Base-by-base conservation (phyloP, 2,888 invertebrate genomes). In the Perizoma affinitatum region DNA sequence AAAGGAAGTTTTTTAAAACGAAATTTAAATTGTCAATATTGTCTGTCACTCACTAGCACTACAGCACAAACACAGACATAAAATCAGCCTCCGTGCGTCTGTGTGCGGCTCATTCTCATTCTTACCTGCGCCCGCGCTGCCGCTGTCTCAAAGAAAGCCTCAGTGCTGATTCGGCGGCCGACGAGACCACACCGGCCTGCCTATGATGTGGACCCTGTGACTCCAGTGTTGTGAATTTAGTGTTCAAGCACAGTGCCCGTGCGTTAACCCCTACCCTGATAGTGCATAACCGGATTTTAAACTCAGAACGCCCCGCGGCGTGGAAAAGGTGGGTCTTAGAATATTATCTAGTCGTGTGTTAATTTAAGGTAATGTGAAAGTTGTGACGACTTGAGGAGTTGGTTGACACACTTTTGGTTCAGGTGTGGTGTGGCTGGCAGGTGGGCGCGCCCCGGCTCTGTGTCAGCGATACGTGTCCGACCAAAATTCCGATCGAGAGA, bases 301-400 rank as follows among this genome's bases (percentile, higher is more conserved):
- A 79, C 79, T 79, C 79, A 78, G 82, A 83, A 84, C 88, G 86
- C 84, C 84, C 83, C 82, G 83, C 80, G 85, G 86, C 84, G 83
- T 83, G 76, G 73, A 83, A 80, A 86, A 90, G 90, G 90, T 90
- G 80, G 78, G 86, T 85, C 47, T 62, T 54, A 50, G 51, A 22
- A 69, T 71, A 72, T 76, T 76, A 76, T 76, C 79, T 80, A 76
- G 78, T 75, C 78, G 76, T 82, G 83, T 85, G 87, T 83, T 88
- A 86, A 86, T 87, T 87, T 87, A 88, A 89, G 88, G 86, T 88
- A 83, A 91, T 90, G 92, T 92, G 92, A 92, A 92, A 92, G 91
- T 91, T 86, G 80, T 82, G 84, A 83, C 87, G 84, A 87, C 84
- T 85, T 69, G 73, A 87, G 83, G 87, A 89, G 88, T 88, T 83